A percentile compares a stretch with the other conserved stretches of the same genome.
Evolutionary conservation across 1,140 invertebrate genomes (phyloP).

Genomic region (Andrena cerasifolii): DNA sequence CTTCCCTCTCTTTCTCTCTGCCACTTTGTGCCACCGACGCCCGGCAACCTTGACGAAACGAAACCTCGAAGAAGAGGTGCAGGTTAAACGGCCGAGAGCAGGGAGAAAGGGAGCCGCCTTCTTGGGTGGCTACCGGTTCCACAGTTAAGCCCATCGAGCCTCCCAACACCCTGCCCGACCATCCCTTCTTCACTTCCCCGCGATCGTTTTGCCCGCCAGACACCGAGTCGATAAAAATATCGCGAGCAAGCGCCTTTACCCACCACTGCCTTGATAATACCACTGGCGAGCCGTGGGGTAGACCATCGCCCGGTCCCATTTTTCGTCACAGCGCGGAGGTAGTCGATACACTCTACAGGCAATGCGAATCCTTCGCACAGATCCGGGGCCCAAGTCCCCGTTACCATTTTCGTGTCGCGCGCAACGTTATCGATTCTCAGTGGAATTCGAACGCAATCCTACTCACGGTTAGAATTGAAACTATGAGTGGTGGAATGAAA

Average conservation of each 20-base stretch:
- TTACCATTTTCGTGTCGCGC: too few species aligned
- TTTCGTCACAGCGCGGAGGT: too few species aligned
- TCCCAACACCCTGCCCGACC: slow-evolving; percentile 1
- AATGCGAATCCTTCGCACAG: too few species aligned
- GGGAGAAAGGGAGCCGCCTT: slow-evolving; percentile 77
- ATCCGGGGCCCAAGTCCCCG: too few species aligned
- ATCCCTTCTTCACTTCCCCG: not conserved
- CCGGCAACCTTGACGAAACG: slow-evolving; percentile 66
- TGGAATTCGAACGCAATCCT: too few species aligned
- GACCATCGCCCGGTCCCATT: slow-evolving; percentile 1
- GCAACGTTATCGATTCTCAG: too few species aligned
- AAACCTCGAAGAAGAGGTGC: slow-evolving; percentile 30
- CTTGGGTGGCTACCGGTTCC: slow-evolving; percentile 79
- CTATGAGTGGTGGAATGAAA: too few species aligned
- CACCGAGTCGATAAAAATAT: slow-evolving; percentile 1
- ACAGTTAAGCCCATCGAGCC: slow-evolving; percentile 56
- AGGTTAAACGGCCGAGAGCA: slow-evolving; percentile 69
- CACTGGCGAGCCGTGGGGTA: too few species aligned
- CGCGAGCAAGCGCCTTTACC: not conserved
- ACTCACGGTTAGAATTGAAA: too few species aligned
- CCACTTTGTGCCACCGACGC: slow-evolving; percentile 27
- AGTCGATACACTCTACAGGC: too few species aligned
- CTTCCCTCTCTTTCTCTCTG: slow-evolving; percentile 44
- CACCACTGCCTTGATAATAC: not conserved
- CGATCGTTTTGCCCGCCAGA: not conserved